Evolutionary conservation across 2,113 vertebrate genomes (phyloP).

Genomic region (Platichthys flesus): DNA sequence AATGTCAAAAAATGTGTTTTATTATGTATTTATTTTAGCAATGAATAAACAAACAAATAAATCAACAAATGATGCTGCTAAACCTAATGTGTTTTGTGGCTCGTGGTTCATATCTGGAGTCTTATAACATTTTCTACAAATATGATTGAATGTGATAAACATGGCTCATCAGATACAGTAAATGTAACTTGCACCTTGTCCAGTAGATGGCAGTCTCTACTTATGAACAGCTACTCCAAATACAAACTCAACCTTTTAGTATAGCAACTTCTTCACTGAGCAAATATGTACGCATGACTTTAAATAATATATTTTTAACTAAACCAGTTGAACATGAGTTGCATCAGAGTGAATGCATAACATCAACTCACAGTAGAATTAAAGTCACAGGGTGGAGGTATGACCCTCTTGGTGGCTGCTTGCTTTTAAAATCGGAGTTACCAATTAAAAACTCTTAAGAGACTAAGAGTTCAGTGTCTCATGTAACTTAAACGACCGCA

Average conservation of each 20-base stretch:
- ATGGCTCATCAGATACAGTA: background rate
- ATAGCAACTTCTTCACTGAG: background rate
- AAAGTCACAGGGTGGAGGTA: too few species aligned
- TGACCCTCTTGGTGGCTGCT: too few species aligned
- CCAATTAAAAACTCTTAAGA: too few species aligned
- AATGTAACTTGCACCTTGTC: conserved; percentile 12
- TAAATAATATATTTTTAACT: background rate
- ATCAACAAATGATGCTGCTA: too few species aligned
- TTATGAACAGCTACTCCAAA: background rate
- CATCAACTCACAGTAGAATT: background rate
- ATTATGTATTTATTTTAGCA: too few species aligned
- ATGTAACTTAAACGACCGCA: too few species aligned
- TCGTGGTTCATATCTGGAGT: background rate
- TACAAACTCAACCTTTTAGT: background rate
- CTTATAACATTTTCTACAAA: background rate
- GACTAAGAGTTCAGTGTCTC: too few species aligned
- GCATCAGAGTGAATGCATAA: background rate
- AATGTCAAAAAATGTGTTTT: too few species aligned
- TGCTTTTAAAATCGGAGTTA: too few species aligned
- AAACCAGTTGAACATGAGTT: background rate
- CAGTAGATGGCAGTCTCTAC: conserved; percentile 54
- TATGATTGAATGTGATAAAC: background rate
- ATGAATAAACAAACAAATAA: too few species aligned
- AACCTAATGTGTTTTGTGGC: background rate
- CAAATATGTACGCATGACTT: background rate